Percentiles rank a stretch among this genome's conserved stretches.
Conservation (phyloP, 2,113 vertebrate species). For the Dasyornis broadbenti region DNA sequence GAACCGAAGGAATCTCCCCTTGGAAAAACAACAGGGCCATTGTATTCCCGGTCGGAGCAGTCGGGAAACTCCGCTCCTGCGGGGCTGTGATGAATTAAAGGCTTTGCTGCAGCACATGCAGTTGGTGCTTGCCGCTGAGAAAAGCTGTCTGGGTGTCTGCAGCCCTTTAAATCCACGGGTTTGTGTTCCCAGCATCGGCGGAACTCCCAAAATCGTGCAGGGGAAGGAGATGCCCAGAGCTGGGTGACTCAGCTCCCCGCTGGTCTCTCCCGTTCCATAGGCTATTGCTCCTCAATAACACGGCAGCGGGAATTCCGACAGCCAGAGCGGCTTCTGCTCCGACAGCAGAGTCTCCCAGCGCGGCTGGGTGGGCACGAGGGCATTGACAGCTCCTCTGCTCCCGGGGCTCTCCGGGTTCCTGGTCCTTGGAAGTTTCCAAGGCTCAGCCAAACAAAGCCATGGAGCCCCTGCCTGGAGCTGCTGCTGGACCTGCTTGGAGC, state of each 20-base stretch:
- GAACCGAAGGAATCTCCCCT: not conserved
- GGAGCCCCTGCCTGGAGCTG: fast-evolving
- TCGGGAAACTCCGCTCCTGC: not conserved
- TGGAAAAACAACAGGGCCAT: not conserved
- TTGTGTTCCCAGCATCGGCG: not conserved
- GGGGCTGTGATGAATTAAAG: constrained; percentile 6
- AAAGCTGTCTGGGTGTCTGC: not conserved
- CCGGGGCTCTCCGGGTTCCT: not conserved
- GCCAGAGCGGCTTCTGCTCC: not conserved
- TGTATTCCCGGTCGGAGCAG: not conserved
- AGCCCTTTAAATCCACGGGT: fast-evolving
- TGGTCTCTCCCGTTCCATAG: not conserved
- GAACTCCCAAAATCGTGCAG: not conserved
- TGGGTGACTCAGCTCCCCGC: not conserved
- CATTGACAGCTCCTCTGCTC: not conserved
- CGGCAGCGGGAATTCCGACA: fast-evolving
- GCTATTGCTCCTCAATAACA: not conserved
- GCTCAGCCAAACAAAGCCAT: not conserved
- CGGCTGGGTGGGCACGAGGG: not conserved
- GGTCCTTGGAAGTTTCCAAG: not conserved
- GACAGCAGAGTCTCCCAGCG: not conserved
- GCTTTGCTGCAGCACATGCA: not conserved
- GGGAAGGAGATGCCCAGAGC: not conserved
- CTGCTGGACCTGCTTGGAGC: not conserved
- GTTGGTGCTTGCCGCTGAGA: not conserved